Base-by-base conservation (phyloP, 2,888 invertebrate genomes). In the Aspidiotus rigidus region DNA sequence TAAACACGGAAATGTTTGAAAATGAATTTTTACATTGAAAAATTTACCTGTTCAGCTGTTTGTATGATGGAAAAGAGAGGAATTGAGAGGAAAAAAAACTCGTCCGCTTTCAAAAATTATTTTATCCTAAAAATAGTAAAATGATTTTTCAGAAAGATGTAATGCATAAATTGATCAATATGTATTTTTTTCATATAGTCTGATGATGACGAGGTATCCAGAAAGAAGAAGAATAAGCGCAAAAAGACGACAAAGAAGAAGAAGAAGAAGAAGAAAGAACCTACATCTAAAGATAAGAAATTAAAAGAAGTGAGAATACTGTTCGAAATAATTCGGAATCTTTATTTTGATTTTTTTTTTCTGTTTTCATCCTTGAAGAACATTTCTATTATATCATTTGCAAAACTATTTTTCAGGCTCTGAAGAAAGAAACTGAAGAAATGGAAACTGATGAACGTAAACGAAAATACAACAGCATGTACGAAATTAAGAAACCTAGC, bases 391-490 rank as follows among this genome's bases (percentile, higher is more conserved):
- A 71, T 5, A 7, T 42, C 16, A 42, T 13, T 15, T 6, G 7
- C 28, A 1, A 28, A 28, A 28, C n/a, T 53, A 10, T 16, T 49
- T 53, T 71, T 13, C 76, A 83, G 80, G 89, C 89, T 5, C 76
- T 89, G 63, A 81, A 82, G 73, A 83, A 82, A 74, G 88, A 89
- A 78, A 85, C 0, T 80, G 82, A 73, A 76, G 90, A 1, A 7
- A 17, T 40, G 15, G 60, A 69, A 2, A 78, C 88, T 73, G 93
- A 95, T 77, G 98, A 98, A 76, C 82, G 96, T 15, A 93, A 95
- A 75, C 83, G 97, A 5, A 88, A 92, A 0, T 99, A 95, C 79
- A 96, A 98, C 79, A 93, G 93, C 75, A 90, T 90, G 88, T 86
- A 83, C 72, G 87, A 88, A 74, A 86, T 86, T 0, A 89, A 89